phyloP scores from a whole-genome alignment of 2,888 invertebrate species.

The Stenodema calcarata region DNA sequence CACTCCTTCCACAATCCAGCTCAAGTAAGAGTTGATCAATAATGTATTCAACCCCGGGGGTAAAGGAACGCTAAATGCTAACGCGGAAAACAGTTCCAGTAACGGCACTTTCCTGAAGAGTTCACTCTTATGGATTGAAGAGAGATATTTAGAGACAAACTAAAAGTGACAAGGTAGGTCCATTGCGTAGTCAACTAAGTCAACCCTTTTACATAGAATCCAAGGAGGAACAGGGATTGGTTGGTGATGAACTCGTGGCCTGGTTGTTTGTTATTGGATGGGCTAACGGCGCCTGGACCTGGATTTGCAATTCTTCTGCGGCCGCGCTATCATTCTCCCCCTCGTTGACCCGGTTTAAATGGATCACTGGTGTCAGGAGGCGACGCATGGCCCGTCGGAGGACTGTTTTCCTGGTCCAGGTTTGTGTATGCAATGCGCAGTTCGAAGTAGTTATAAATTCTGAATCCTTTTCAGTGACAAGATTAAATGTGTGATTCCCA shows the following conservation, averaged over 20 bases:
- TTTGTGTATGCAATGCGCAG: neutral
- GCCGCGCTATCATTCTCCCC: conserved; percentile 23
- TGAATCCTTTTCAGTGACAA: neutral
- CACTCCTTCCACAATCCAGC: too few species aligned
- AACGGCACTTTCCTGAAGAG: neutral
- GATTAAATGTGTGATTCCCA: neutral
- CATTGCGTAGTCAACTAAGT: neutral
- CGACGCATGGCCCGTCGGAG: neutral
- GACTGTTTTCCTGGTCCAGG: neutral
- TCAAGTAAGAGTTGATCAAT: conserved; percentile 8
- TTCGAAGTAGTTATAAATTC: neutral
- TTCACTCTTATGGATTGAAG: neutral
- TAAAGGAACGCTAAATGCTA: neutral
- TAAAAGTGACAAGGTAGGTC: neutral
- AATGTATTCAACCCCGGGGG: neutral
- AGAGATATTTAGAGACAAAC: neutral
- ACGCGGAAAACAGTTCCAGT: neutral
- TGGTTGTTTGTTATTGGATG: neutral
- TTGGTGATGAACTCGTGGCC: conserved; percentile 8
- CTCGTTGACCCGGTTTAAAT: conserved; percentile 43
- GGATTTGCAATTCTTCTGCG: conserved; percentile 24
- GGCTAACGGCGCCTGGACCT: neutral
- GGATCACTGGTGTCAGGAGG: conserved; percentile 31
- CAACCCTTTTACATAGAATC: neutral
- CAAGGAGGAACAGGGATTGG: neutral